Percentiles rank a stretch among this genome's conserved stretches.
Evolutionary conservation across 2,888 invertebrate species (phyloP).

Genomic region (Leptopilina drosophilae): DNA sequence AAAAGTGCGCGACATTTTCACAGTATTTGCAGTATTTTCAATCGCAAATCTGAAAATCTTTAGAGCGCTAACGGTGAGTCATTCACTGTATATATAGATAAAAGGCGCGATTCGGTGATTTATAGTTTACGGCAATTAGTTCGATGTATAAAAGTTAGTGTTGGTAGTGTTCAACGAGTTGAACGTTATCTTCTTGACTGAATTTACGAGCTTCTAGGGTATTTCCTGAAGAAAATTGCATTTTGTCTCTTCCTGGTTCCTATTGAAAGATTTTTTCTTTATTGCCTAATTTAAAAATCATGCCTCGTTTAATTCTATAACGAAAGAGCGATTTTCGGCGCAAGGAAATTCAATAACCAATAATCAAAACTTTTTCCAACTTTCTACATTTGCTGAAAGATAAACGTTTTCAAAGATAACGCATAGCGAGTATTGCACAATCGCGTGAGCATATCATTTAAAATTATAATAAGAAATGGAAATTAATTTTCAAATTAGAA

Average conservation of each 20-base stretch:
- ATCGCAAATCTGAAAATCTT: conserved; percentile 12
- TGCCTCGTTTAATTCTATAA: not conserved
- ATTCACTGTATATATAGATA: conserved; percentile 15
- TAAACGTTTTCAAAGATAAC: too few species aligned
- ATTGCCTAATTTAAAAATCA: not conserved
- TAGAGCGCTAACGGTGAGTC: conserved; percentile 10
- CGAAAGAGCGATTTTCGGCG: too few species aligned
- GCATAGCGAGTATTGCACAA: too few species aligned
- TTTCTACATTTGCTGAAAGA: too few species aligned
- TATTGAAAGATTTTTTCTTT: not conserved
- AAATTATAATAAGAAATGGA: too few species aligned
- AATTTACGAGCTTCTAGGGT: conserved; percentile 25
- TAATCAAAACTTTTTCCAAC: too few species aligned
- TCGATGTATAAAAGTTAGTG: conserved; percentile 16
- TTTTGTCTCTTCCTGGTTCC: conserved; percentile 14
- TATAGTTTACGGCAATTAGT: conserved; percentile 29
- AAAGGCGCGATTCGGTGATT: conserved; percentile 33
- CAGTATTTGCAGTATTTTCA: not conserved
- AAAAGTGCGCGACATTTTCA: too few species aligned
- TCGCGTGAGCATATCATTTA: too few species aligned
- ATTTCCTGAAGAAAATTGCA: conserved; percentile 37
- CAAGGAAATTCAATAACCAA: too few species aligned
- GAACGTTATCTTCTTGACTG: conserved; percentile 26
- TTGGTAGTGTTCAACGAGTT: conserved; percentile 22
- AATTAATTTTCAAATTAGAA: too few species aligned